Percentiles rank a stretch among this genome's conserved stretches.
phyloP scores from a whole-genome alignment of 2,797 vertebrate species.

The Esox masquinongy region DNA sequence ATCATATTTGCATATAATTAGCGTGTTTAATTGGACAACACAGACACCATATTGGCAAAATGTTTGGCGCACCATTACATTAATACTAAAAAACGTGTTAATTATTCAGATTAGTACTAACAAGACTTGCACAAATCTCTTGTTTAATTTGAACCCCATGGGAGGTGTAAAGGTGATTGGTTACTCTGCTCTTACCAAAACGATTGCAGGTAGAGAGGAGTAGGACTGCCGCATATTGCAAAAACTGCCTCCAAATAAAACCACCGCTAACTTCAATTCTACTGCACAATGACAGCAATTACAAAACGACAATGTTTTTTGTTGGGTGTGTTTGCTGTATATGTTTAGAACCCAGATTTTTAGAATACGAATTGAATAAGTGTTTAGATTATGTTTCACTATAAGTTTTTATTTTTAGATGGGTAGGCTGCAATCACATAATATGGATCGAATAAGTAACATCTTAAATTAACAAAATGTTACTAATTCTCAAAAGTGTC shows the following conservation, averaged over 20 bases:
- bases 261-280: no score
- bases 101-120: conserved; percentile 59
- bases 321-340: no score
- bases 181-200: not conserved
- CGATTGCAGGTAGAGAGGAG: no score
- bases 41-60: conserved; percentile 11
- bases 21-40: conserved; percentile 27
- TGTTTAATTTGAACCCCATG: conserved; percentile 54
- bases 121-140: conserved; percentile 51
- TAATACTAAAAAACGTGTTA: conserved; percentile 49
- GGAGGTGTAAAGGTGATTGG: not conserved
- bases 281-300: no score
- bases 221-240: no score
- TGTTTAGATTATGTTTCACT: not conserved
- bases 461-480: not conserved
- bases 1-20: not conserved
- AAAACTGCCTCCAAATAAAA: no score
- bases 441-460: not conserved
- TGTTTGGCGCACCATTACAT: conserved; percentile 20
- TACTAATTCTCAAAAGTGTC: not conserved
- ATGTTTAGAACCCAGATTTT: not conserved
- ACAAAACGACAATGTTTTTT: no score
- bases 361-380: not conserved
- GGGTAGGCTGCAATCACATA: not conserved
- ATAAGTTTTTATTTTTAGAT: not conserved